phyloP scores from a whole-genome alignment of 2,797 vertebrate species.

The Helicolenus hilgendorfi region DNA sequence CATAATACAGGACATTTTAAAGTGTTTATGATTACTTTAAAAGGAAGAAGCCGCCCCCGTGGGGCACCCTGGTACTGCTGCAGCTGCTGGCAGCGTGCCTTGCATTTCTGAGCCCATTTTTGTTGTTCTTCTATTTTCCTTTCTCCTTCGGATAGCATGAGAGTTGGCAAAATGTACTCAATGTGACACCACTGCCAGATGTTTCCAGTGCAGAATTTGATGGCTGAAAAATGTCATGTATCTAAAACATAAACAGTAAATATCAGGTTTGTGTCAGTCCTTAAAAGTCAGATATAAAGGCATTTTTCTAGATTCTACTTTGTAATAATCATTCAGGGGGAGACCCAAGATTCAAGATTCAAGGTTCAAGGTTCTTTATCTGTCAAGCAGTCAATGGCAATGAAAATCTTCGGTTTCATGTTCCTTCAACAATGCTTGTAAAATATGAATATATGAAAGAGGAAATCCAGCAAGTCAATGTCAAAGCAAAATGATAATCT shows the following conservation, averaged over 20 bases:
- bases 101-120: constrained; percentile 3
- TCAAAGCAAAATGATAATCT: no score
- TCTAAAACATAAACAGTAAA: not conserved
- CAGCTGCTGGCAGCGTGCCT: constrained; percentile 38
- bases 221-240: not conserved
- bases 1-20: constrained; percentile 5
- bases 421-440: no score
- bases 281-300: not conserved
- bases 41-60: constrained; percentile 16
- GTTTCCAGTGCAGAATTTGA: not conserved
- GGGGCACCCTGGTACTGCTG: not conserved
- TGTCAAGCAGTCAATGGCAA: no score
- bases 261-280: not conserved
- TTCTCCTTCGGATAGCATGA: not conserved
- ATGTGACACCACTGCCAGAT: constrained; percentile 18
- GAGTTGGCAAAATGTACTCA: not conserved
- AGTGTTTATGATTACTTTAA: constrained; percentile 48
- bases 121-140: constrained; percentile 3
- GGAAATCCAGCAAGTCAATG: no score
- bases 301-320: not conserved
- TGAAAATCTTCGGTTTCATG: no score
- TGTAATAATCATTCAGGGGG: not conserved
- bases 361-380: no score
- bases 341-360: not conserved
- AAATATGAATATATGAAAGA: no score